Base-by-base conservation (phyloP, 2,797 vertebrate genomes). In the Pseudochromis fuscus region DNA sequence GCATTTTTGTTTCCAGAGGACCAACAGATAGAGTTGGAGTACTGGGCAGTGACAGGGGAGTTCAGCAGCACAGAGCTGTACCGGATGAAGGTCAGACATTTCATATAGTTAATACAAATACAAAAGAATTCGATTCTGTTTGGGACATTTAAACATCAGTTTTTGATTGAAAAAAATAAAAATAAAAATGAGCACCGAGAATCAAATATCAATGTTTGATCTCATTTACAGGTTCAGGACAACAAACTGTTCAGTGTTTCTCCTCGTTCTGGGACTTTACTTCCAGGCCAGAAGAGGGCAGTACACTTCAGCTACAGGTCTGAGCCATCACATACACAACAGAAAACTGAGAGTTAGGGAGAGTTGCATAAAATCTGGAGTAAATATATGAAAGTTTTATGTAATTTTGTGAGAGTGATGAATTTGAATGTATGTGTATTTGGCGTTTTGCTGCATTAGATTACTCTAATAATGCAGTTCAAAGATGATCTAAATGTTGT, bases 1-100 rank as follows among this genome's bases (percentile, higher is more conserved):
- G 82, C 92, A 25, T 96, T 99, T 85, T 88, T 98, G 83, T 96
- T 97, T 83, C 97, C 97, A 37, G 93, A 93, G 59, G 96, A 98
- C 84, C 96, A 97, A 87, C 93, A 95, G 80, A 94, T 96, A 5
- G 93, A 97, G 44, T 15, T 96, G 85, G 96, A 97, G 30, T 89
- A 81, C 76, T 97, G 96, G 97, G 93, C 95, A 3, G 95, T 96
- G 67, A 91, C 90, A 15, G 89, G 77, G 45, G 95, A 96, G 40
- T 94, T 96, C 59, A 94, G 89, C 68, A 59, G 74, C 25, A 83
- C 58, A 1, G 96, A 96, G 67, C 91, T 97, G 45, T 88, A 95
- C 21, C 95, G 96, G 35, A 96, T 97, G 94, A 95, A 94, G 62
- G 94, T 95, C 21, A n/a, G 37, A 4, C 12, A 11, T 40, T 0